These are phyloP conservation scores for Brachyistius frenatus DNA, from an alignment of 2,113 vertebrate genomes.

Conservation along the genomic window DNA sequence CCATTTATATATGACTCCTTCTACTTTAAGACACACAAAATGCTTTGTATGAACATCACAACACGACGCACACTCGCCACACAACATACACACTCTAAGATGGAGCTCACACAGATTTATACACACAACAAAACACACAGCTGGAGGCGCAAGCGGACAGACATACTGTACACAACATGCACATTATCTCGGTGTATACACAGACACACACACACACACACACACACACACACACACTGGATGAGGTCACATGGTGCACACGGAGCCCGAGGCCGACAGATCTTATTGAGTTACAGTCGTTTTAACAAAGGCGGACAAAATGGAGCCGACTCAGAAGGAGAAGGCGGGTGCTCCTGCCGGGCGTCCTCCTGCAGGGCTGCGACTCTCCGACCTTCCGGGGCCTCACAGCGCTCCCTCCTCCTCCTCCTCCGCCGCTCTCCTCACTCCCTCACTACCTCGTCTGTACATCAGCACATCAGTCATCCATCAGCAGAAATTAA, in stretches of 20 bases:
- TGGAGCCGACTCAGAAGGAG: slow-evolving; percentile 44
- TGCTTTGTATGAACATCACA: too few species aligned
- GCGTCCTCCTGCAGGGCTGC: slow-evolving; percentile 5
- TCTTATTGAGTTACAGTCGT: slow-evolving; percentile 69
- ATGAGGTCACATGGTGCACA: slow-evolving; percentile 60
- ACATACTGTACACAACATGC: neutral
- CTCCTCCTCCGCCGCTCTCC: neutral
- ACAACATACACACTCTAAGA: neutral
- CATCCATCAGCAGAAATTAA: neutral
- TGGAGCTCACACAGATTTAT: neutral
- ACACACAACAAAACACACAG: slow-evolving; percentile 2
- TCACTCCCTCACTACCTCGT: neutral
- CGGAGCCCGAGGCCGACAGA: slow-evolving; percentile 29
- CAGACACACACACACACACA: neutral
- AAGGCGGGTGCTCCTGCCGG: slow-evolving; percentile 25
- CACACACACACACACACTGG: slow-evolving; percentile 36
- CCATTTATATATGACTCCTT: neutral
- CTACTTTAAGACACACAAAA: too few species aligned
- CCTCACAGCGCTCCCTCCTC: slow-evolving; percentile 65
- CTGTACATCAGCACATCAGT: neutral
- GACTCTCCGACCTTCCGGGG: slow-evolving; percentile 47
- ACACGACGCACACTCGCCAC: too few species aligned
- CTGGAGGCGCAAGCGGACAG: neutral
- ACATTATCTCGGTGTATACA: too few species aligned
- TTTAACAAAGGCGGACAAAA: slow-evolving; percentile 57